Percentiles rank a stretch among this genome's conserved stretches.
These are phyloP conservation scores for Montifringilla adamsi DNA, from an alignment of 2,113 vertebrate species.

Conservation along the genomic window DNA sequence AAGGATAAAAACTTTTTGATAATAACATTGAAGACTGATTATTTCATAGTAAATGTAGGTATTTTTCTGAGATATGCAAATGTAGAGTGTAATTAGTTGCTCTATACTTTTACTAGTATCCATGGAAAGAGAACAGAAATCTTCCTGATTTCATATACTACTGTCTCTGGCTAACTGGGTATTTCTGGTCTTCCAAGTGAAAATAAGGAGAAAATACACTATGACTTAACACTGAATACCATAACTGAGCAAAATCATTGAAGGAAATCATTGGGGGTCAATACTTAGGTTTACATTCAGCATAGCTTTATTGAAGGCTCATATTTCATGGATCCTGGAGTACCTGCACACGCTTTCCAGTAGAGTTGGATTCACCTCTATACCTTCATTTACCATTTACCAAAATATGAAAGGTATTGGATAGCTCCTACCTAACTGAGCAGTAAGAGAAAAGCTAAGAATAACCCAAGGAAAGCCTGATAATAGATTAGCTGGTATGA, in stretches of 20 bases:
- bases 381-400: not conserved
- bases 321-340: not conserved
- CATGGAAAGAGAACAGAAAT: not conserved
- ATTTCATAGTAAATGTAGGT: not conserved
- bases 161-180: not conserved
- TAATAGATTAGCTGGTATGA: not conserved
- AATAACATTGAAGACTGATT: not conserved
- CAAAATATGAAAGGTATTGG: not conserved
- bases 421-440: not conserved
- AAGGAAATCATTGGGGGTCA: accelerated
- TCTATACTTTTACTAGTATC: not conserved
- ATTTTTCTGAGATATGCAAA: not conserved
- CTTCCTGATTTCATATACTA: not conserved
- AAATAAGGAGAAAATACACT: not conserved
- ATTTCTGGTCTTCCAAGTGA: not conserved
- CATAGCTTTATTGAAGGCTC: not conserved
- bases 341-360: not conserved
- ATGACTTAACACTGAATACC: not conserved
- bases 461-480: not conserved
- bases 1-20: not conserved
- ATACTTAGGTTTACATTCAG: not conserved
- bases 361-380: not conserved
- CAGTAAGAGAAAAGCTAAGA: not conserved
- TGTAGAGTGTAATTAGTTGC: not conserved
- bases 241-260: not conserved